phyloP scores from a whole-genome alignment of 1,140 invertebrate species.

The Pogonus chalceus region DNA sequence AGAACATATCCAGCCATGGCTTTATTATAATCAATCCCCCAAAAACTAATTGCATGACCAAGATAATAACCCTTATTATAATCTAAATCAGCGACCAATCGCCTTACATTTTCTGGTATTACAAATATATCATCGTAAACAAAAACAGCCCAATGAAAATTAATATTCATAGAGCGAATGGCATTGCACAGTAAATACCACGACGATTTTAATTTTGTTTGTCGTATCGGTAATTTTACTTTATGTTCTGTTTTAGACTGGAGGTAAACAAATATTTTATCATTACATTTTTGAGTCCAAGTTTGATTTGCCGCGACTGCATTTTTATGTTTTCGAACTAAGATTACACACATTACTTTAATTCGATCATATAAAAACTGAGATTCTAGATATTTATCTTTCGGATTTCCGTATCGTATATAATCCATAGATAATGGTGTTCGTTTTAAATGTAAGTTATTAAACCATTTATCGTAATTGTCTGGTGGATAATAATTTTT shows the following conservation, averaged over 20 bases:
- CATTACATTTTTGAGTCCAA: background rate
- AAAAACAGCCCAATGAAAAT: slow-evolving; percentile 35
- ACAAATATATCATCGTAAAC: slow-evolving; percentile 39
- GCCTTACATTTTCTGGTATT: slow-evolving; percentile 38
- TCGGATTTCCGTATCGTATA: background rate
- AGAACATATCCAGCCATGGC: slow-evolving; percentile 42
- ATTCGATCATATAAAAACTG: background rate
- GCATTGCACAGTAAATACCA: slow-evolving; percentile 38
- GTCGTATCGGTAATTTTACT: background rate
- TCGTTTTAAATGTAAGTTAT: background rate
- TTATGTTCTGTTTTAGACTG: background rate
- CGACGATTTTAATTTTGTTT: slow-evolving; percentile 26
- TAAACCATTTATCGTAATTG: background rate
- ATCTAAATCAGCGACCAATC: slow-evolving; percentile 35
- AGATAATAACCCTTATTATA: slow-evolving; percentile 36
- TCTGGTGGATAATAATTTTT: background rate
- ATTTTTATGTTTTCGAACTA: background rate
- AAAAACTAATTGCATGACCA: slow-evolving; percentile 38
- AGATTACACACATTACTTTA: background rate
- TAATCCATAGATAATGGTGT: background rate
- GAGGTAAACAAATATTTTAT: background rate
- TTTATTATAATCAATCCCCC: slow-evolving; percentile 41
- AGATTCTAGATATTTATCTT: background rate
- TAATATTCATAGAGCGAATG: slow-evolving; percentile 27
- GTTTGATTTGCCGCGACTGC: background rate